Evolutionary conservation across 1,140 invertebrate species (phyloP).

Genomic region (Drosophila rufa): DNA sequence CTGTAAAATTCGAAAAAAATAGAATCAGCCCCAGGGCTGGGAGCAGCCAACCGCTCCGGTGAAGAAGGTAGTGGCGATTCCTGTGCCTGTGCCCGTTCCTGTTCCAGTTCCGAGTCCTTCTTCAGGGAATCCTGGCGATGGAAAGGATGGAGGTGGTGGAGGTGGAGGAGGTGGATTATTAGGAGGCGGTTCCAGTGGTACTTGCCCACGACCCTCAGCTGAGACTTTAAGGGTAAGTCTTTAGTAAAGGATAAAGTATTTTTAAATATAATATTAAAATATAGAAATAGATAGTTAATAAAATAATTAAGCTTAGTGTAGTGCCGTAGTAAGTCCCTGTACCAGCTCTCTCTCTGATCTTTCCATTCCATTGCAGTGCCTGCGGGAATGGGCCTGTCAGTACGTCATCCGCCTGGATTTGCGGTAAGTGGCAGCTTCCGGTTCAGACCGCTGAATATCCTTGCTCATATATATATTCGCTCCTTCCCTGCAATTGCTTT

Average conservation of each 20-base stretch:
- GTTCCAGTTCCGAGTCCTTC: constrained; percentile 15
- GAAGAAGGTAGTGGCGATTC: constrained; percentile 34
- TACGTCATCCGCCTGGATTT: constrained; percentile 73
- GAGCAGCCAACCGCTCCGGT: constrained; percentile 5
- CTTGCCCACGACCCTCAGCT: constrained; percentile 58
- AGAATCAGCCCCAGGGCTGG: constrained; percentile 21
- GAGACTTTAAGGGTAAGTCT: constrained; percentile 55
- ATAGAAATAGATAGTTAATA: neutral
- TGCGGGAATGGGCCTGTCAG: constrained; percentile 73
- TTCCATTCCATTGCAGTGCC: constrained; percentile 53
- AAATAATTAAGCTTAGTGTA: neutral
- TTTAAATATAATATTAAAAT: neutral
- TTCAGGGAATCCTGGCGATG: neutral
- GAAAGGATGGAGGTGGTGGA: neutral
- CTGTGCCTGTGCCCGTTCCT: constrained; percentile 39
- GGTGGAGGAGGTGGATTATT: constrained; percentile 2
- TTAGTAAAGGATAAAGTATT: neutral
- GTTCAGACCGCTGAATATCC: constrained; percentile 9
- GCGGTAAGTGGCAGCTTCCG: constrained; percentile 62
- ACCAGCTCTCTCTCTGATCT: neutral
- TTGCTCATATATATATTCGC: constrained; percentile 23
- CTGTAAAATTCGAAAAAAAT: neutral
- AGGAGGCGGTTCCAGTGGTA: constrained; percentile 10
- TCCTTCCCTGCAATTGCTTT: constrained; percentile 30
- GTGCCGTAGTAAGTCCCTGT: neutral